A percentile compares a stretch with the other conserved stretches of the same genome.
phyloP scores from a whole-genome alignment of 2,888 invertebrate genomes.

The Byasa hedistus region DNA sequence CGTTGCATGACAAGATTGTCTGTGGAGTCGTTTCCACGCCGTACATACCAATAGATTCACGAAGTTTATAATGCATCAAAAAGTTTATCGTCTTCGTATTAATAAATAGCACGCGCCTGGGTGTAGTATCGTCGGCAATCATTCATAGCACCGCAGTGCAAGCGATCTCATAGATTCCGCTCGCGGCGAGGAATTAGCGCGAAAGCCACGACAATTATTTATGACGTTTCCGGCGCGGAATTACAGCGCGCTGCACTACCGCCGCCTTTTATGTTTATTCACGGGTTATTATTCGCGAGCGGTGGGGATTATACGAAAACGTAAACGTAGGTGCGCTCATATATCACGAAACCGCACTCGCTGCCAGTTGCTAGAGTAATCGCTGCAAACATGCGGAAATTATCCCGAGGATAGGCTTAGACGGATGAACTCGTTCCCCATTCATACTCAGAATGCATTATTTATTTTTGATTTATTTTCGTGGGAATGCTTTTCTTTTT shows the following conservation, averaged over 20 bases:
- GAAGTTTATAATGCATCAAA: too few species aligned
- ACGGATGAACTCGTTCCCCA: slow-evolving; percentile 52
- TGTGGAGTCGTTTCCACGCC: too few species aligned
- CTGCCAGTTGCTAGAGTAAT: slow-evolving; percentile 67
- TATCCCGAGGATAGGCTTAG: slow-evolving; percentile 51
- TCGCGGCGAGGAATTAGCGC: slow-evolving; percentile 60
- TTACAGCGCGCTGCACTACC: slow-evolving; percentile 53
- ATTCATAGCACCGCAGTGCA: slow-evolving; percentile 46
- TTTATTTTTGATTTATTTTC: slow-evolving; percentile 35
- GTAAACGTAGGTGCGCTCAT: slow-evolving; percentile 65
- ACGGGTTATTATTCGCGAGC: slow-evolving; percentile 66
- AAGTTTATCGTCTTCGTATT: not conserved
- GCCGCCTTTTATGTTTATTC: slow-evolving; percentile 69
- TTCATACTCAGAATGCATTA: slow-evolving; percentile 67
- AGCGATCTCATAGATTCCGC: slow-evolving; percentile 61
- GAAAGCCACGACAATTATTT: slow-evolving; percentile 70
- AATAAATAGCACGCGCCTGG: slow-evolving; percentile 41
- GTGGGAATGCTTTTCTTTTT: not conserved
- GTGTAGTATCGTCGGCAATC: slow-evolving; percentile 43
- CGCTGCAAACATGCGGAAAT: slow-evolving; percentile 65
- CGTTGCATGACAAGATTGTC: too few species aligned
- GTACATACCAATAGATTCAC: too few species aligned
- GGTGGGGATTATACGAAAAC: slow-evolving; percentile 68
- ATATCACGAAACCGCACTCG: slow-evolving; percentile 61
- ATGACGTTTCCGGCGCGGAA: slow-evolving; percentile 61